Percentiles rank a stretch among this genome's conserved stretches.
These are phyloP conservation scores for Boloria selene DNA, from an alignment of 2,888 invertebrate species.

Conservation along the genomic window DNA sequence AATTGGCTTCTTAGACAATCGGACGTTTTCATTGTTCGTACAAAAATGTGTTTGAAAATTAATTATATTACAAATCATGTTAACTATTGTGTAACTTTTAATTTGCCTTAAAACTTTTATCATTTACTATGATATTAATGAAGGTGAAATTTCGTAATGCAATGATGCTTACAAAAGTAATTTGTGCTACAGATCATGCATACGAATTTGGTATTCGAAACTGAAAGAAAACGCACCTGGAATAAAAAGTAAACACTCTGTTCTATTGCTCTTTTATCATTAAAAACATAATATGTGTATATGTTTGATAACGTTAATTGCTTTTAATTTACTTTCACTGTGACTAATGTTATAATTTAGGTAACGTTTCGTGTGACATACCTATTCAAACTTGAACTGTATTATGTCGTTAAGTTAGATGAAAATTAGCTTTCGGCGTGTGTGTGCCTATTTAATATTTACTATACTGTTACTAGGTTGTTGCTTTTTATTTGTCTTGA, in stretches of 20 bases:
- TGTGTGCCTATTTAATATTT: background rate
- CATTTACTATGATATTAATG: slow-evolving; percentile 44
- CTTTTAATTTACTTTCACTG: slow-evolving; percentile 73
- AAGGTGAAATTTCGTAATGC: slow-evolving; percentile 58
- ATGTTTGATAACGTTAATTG: slow-evolving; percentile 58
- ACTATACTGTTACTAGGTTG: too few species aligned
- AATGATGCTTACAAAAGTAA: slow-evolving; percentile 51
- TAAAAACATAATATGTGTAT: slow-evolving; percentile 43
- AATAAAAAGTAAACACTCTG: slow-evolving; percentile 61
- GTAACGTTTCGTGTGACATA: slow-evolving; percentile 64
- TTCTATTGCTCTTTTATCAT: slow-evolving; percentile 30
- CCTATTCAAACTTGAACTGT: background rate
- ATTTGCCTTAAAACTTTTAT: slow-evolving; percentile 5
- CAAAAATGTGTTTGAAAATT: background rate
- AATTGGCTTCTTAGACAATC: background rate
- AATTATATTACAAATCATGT: background rate
- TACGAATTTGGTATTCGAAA: slow-evolving; percentile 60
- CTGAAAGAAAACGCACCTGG: slow-evolving; percentile 59
- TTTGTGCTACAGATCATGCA: slow-evolving; percentile 62
- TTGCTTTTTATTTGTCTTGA: too few species aligned
- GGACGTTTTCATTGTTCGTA: slow-evolving; percentile 1
- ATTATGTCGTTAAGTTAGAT: too few species aligned
- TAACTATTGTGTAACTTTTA: slow-evolving; percentile 17
- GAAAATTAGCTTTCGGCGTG: background rate
- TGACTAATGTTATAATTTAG: slow-evolving; percentile 57